Percentiles rank a stretch among this genome's conserved stretches.
phyloP scores from a whole-genome alignment of 2,797 vertebrate species.

The Tarsius wallacei region DNA sequence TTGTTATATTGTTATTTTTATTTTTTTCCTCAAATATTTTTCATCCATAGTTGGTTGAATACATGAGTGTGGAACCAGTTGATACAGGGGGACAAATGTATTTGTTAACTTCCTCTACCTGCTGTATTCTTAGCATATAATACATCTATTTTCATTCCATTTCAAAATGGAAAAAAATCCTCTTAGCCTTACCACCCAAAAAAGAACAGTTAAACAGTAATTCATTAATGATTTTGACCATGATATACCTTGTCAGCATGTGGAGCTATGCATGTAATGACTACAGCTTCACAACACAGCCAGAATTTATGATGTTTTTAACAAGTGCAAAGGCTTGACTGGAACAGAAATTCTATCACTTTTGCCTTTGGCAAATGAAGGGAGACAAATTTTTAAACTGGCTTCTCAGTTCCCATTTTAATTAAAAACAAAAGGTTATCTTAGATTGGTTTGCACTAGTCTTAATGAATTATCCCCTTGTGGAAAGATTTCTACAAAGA shows the following conservation, averaged over 20 bases:
- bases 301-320: constrained; percentile 40
- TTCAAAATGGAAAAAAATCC: constrained; percentile 32
- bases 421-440: constrained; percentile 80
- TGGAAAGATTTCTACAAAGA: constrained; percentile 45
- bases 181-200: constrained; percentile 25
- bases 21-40: background rate
- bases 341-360: constrained; percentile 37
- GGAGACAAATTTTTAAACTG: constrained; percentile 69
- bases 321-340: background rate
- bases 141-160: constrained; percentile 59
- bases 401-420: constrained; percentile 73
- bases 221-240: background rate
- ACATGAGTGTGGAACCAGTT: background rate
- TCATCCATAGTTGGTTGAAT: background rate
- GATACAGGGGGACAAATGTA: background rate
- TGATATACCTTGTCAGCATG: rapidly evolving
- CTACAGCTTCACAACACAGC: background rate
- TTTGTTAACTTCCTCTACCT: background rate
- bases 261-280: background rate
- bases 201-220: constrained; percentile 21
- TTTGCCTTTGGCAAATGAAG: constrained; percentile 63
- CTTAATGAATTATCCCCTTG: constrained; percentile 56
- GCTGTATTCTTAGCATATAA: constrained; percentile 1
- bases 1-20: background rate
- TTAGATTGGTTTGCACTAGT: constrained; percentile 47